A percentile compares a stretch with the other conserved stretches of the same genome.
Conservation (phyloP, 2,888 invertebrate species). For the Clepsis dumicolana region DNA sequence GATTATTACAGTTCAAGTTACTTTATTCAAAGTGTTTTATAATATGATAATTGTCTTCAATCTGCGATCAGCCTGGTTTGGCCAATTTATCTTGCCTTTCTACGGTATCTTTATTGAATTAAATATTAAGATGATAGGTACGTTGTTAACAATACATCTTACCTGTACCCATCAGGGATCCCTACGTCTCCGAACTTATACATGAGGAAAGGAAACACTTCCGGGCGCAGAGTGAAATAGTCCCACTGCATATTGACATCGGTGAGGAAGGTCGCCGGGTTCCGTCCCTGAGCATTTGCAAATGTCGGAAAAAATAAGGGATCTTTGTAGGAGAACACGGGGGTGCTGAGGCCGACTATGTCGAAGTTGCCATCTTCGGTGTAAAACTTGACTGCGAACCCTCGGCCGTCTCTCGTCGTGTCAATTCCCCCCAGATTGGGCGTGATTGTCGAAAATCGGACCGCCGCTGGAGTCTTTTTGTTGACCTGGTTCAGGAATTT, state of each 20-base stretch:
- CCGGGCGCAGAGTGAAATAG: conserved; percentile 93
- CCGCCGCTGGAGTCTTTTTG: conserved; percentile 91
- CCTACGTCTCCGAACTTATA: conserved; percentile 95
- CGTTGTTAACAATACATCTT: no score
- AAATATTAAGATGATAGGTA: no score
- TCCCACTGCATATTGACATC: conserved; percentile 97
- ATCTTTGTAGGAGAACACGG: conserved; percentile 95
- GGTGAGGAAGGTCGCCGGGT: conserved; percentile 94
- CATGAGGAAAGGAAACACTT: conserved; percentile 92
- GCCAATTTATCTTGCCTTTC: no score
- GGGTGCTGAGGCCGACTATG: conserved; percentile 95
- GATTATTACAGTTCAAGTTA: no score
- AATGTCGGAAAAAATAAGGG: conserved; percentile 95
- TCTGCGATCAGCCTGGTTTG: no score
- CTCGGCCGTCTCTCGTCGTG: conserved; percentile 94
- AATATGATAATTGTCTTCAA: no score
- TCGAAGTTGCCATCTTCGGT: conserved; percentile 96
- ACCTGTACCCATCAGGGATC: conserved; percentile 92
- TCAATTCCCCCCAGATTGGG: conserved; percentile 95
- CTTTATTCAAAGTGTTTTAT: no score
- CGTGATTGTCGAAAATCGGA: conserved; percentile 92
- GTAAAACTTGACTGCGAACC: conserved; percentile 96
- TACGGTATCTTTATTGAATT: no score
- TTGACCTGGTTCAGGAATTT: conserved; percentile 90
- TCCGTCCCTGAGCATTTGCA: conserved; percentile 96